Conservation (phyloP, 2,113 vertebrate genomes). For the Bos taurus region DNA sequence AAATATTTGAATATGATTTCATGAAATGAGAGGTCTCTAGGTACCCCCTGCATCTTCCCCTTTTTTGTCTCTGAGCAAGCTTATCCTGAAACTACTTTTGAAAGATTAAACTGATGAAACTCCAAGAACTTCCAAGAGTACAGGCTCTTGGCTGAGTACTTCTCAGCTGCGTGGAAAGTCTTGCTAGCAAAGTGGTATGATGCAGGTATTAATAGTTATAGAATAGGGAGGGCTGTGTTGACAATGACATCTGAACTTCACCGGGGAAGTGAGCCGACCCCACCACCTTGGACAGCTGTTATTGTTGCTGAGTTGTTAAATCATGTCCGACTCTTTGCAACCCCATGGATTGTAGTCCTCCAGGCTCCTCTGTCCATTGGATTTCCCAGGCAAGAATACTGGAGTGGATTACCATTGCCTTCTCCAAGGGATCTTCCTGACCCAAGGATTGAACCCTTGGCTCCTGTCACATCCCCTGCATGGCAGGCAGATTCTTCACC, state of each 20-base stretch:
- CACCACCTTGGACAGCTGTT: neutral
- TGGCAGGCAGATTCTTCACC: neutral
- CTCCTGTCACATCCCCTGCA: neutral
- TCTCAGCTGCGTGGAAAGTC: neutral
- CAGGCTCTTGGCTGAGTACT: neutral
- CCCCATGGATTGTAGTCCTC: neutral
- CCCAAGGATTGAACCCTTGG: neutral
- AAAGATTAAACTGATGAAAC: neutral
- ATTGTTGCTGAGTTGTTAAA: neutral
- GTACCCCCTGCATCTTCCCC: neutral
- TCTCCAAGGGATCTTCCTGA: neutral
- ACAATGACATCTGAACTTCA: neutral
- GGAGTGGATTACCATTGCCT: neutral
- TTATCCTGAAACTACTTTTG: neutral
- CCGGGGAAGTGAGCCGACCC: neutral
- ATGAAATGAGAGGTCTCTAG: neutral
- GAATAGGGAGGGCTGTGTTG: neutral
- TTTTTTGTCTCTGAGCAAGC: neutral
- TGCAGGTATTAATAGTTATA: neutral
- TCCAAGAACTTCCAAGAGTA: neutral
- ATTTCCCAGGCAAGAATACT: neutral
- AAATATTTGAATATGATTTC: neutral
- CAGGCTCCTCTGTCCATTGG: neutral
- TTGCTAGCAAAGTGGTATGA: neutral
- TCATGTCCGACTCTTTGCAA: fast-evolving